Evolutionary conservation across 2,113 vertebrate genomes (phyloP).

Genomic region (Oreochromis spilurus): DNA sequence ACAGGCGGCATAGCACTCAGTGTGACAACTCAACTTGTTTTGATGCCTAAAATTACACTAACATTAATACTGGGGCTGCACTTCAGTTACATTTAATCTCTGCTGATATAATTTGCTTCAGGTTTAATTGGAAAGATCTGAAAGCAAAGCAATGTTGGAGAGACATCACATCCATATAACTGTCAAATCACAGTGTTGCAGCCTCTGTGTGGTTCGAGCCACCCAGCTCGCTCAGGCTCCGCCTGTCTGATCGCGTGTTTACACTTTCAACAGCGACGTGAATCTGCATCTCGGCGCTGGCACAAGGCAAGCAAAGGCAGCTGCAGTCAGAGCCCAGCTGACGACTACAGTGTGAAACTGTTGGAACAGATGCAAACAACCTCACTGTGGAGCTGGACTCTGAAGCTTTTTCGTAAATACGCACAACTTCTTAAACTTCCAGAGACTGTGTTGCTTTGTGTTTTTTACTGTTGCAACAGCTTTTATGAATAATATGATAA

Average conservation of each 20-base stretch:
- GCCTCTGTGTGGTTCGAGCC: not conserved
- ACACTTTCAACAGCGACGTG: not conserved
- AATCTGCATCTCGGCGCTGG: not conserved
- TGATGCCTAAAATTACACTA: not conserved
- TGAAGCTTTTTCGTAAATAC: not conserved
- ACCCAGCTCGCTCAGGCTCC: not conserved
- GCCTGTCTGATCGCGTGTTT: not conserved
- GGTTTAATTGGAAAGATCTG: not conserved
- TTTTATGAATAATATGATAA: not conserved
- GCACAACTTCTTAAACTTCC: not conserved
- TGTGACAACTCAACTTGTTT: not conserved
- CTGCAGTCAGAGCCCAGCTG: not conserved
- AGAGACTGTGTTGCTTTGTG: not conserved
- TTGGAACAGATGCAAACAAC: not conserved
- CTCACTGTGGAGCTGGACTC: not conserved
- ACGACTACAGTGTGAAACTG: conserved; percentile 5
- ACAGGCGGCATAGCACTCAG: not conserved
- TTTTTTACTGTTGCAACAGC: not conserved
- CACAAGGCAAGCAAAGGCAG: conserved; percentile 30
- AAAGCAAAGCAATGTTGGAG: not conserved
- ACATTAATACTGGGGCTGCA: not conserved
- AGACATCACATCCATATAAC: not conserved
- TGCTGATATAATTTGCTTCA: not conserved
- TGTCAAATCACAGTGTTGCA: not conserved
- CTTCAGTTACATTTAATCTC: not conserved